These are phyloP conservation scores for Nylanderia fulva DNA, from an alignment of 1,140 invertebrate genomes.

Conservation along the genomic window DNA sequence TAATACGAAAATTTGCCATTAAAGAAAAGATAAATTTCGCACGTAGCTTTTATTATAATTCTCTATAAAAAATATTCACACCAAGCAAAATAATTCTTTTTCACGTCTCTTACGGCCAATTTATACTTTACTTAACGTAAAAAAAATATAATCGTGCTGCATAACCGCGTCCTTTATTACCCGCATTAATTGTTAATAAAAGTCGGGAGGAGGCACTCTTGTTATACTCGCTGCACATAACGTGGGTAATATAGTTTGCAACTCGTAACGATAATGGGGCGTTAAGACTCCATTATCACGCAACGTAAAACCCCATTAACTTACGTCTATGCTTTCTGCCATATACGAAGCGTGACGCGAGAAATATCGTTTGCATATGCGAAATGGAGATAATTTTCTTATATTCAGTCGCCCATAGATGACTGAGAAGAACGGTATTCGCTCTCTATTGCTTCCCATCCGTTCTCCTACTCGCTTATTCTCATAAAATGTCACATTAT, in stretches of 20 bases:
- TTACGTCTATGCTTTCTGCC: slow-evolving; percentile 57
- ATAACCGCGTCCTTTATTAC: slow-evolving; percentile 53
- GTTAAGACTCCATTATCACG: slow-evolving; percentile 67
- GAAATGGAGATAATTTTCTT: slow-evolving; percentile 51
- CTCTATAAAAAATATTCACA: neutral
- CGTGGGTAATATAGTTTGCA: slow-evolving; percentile 63
- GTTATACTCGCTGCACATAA: slow-evolving; percentile 55
- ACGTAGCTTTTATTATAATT: neutral
- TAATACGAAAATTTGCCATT: neutral
- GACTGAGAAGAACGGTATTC: slow-evolving; percentile 1
- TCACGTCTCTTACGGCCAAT: neutral
- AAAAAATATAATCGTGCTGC: slow-evolving; percentile 41
- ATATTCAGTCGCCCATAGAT: neutral
- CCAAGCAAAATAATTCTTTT: slow-evolving; percentile 3
- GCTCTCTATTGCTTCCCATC: neutral
- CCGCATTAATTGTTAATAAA: slow-evolving; percentile 64
- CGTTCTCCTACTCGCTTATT: neutral
- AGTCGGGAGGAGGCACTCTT: slow-evolving; percentile 47
- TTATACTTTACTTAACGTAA: slow-evolving; percentile 53
- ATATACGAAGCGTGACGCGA: slow-evolving; percentile 55
- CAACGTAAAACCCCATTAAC: slow-evolving; percentile 64
- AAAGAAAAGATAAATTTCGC: neutral
- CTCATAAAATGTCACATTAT: neutral
- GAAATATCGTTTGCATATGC: slow-evolving; percentile 55
- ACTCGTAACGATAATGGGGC: slow-evolving; percentile 66